Evolutionary conservation across 2,888 invertebrate species (phyloP).

Genomic region (Hyles lineata): DNA sequence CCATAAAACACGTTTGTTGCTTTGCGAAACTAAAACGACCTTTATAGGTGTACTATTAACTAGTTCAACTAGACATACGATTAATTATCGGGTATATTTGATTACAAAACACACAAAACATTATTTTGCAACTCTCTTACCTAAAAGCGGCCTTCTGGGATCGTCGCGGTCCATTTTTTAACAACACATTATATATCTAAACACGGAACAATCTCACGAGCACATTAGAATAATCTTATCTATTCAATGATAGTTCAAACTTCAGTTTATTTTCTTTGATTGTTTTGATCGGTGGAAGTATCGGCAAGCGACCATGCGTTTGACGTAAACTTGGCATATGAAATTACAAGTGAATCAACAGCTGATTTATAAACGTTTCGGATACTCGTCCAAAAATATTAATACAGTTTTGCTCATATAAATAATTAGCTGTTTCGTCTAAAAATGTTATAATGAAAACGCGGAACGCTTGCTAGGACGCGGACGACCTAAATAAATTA

Average conservation of each 20-base stretch:
- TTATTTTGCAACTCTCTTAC: conserved; percentile 41
- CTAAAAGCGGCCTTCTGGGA: conserved; percentile 56
- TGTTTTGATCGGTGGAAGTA: not conserved
- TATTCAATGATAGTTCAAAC: not conserved
- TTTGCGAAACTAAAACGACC: conserved; percentile 2
- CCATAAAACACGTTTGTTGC: not conserved
- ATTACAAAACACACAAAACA: not conserved
- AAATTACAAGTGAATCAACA: not conserved
- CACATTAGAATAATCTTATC: conserved; percentile 18
- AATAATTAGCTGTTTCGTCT: no score
- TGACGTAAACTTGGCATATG: not conserved
- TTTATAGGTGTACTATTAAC: not conserved
- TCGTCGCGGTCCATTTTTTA: conserved; percentile 57
- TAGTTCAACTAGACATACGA: not conserved
- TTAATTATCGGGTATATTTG: conserved; percentile 1
- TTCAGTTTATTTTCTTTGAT: conserved; percentile 7
- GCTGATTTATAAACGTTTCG: conserved; percentile 4
- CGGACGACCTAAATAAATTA: no score
- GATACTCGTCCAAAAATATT: conserved; percentile 2
- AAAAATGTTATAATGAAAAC: no score
- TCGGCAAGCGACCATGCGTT: not conserved
- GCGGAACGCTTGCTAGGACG: no score
- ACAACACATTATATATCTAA: not conserved
- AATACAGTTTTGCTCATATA: not conserved
- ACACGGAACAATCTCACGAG: not conserved